These are phyloP conservation scores for Plebejus argus DNA, from an alignment of 2,888 invertebrate genomes.

Conservation along the genomic window DNA sequence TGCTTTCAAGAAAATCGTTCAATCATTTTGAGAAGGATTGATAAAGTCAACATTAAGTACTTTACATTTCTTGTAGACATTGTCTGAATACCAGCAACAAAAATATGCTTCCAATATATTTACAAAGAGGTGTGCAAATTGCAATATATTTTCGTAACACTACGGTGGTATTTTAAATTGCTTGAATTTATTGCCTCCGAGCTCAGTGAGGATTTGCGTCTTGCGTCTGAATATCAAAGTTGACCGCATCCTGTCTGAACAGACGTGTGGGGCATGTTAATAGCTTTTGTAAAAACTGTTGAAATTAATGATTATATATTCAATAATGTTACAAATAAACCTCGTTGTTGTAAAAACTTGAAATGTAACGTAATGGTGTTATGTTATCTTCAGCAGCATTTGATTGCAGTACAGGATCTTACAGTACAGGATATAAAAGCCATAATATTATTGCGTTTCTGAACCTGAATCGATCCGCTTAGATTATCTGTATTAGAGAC, in stretches of 20 bases:
- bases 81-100: background rate
- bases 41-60: background rate
- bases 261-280: background rate
- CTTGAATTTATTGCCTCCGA: background rate
- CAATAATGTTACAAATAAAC: background rate
- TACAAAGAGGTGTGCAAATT: background rate
- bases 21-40: no score
- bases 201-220: background rate
- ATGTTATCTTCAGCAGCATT: no score
- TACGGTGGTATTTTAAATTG: background rate
- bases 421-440: no score
- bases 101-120: background rate
- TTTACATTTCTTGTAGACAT: background rate
- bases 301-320: background rate
- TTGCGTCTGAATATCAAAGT: conserved; percentile 8
- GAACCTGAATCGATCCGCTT: no score
- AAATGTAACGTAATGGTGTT: no score
- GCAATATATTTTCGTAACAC: conserved; percentile 11
- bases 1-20: no score
- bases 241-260: conserved; percentile 19
- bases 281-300: background rate
- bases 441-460: no score
- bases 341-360: no score
- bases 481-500: no score
- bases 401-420: no score